Conservation (phyloP, 1,140 invertebrate genomes). For the Nymphalis io region DNA sequence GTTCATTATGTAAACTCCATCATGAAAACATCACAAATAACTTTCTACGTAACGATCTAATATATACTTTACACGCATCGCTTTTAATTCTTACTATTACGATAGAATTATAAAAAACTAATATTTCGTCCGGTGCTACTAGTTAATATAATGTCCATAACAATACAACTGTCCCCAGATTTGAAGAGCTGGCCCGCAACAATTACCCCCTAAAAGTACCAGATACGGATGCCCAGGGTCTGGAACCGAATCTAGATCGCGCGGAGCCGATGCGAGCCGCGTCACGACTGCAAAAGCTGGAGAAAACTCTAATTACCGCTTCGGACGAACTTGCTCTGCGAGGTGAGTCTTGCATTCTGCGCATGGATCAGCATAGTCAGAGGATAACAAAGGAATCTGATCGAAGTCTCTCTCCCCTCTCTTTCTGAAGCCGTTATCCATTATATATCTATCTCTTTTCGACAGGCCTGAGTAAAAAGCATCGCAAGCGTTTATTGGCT, state of each 20-base stretch:
- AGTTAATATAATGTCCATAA: too few relatives aligned
- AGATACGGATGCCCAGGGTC: conserved; percentile 10
- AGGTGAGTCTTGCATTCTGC: conserved; percentile 45
- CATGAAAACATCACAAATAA: too few relatives aligned
- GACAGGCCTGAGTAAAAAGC: conserved; percentile 62
- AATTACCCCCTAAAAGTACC: conserved; percentile 56
- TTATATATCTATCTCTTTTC: neutral
- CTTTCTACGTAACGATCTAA: too few relatives aligned
- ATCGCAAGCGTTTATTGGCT: conserved; percentile 61
- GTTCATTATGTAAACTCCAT: too few relatives aligned
- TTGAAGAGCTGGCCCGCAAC: conserved; percentile 55
- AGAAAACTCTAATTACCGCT: conserved; percentile 46
- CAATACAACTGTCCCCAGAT: conserved; percentile 40
- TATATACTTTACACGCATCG: too few relatives aligned
- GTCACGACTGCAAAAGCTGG: conserved; percentile 48
- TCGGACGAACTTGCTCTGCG: conserved; percentile 63
- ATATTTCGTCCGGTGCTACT: too few relatives aligned
- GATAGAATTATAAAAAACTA: too few relatives aligned
- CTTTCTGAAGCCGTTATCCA: too few relatives aligned
- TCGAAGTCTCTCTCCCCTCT: too few relatives aligned
- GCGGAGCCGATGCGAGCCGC: conserved; percentile 46
- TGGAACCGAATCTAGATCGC: conserved; percentile 27
- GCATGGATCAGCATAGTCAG: too few relatives aligned
- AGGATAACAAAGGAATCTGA: too few relatives aligned
- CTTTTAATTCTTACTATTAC: too few relatives aligned